A percentile compares a stretch with the other conserved stretches of the same genome.
phyloP scores from a whole-genome alignment of 2,113 vertebrate species.

The Cinclus cinclus region DNA sequence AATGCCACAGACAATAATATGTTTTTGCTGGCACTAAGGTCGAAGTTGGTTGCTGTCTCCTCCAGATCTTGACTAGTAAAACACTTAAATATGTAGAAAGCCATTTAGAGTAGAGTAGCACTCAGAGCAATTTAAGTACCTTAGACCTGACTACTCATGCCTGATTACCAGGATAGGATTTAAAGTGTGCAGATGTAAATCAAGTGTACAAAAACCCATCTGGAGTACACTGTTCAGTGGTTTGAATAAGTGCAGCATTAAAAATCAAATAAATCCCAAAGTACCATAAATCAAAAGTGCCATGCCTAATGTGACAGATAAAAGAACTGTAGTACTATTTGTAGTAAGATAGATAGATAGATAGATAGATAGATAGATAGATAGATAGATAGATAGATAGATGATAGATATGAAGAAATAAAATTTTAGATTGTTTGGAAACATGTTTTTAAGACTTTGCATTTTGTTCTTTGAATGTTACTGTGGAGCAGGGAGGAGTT shows the following conservation, averaged over 20 bases:
- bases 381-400: no score
- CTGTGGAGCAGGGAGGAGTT: not conserved
- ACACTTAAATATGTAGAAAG: not conserved
- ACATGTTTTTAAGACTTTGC: not conserved
- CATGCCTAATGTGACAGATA: not conserved
- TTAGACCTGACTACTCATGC: not conserved
- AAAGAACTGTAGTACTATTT: not conserved
- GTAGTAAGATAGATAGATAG: no score
- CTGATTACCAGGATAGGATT: conserved; percentile 29
- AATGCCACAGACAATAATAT: not conserved
- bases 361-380: no score
- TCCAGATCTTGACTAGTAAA: not conserved
- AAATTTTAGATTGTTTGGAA: not conserved
- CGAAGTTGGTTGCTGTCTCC: not conserved
- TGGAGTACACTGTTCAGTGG: conserved; percentile 21
- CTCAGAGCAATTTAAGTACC: not conserved
- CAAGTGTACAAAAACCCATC: not conserved
- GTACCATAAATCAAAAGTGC: not conserved
- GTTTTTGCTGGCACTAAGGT: not conserved
- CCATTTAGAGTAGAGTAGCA: not conserved
- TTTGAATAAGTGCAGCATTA: conserved; percentile 19
- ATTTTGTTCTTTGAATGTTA: not conserved
- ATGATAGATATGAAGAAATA: not conserved
- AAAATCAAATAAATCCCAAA: conserved; percentile 23
- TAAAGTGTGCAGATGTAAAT: conserved; percentile 7